Evolutionary conservation across 1,140 invertebrate species (phyloP).

Genomic region (Manduca sexta): DNA sequence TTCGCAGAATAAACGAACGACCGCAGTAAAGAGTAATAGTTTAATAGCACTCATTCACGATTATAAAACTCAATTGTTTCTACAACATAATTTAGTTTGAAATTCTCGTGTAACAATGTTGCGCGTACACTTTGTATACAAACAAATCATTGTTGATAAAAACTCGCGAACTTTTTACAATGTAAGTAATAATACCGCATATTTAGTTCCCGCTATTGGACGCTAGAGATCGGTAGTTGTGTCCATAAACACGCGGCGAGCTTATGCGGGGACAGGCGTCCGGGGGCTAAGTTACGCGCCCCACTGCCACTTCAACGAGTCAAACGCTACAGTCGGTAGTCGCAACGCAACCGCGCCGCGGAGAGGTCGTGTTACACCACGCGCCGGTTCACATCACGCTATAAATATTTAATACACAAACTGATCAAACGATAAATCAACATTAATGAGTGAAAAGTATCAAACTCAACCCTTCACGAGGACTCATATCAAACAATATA

Average conservation of each 20-base stretch:
- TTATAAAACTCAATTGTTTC: too few relatives aligned
- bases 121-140: too few relatives aligned
- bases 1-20: too few relatives aligned
- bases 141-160: too few relatives aligned
- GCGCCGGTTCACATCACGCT: slow-evolving; percentile 45
- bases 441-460: slow-evolving; percentile 33
- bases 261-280: slow-evolving; percentile 38
- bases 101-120: too few relatives aligned
- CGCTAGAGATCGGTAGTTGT: slow-evolving; percentile 49
- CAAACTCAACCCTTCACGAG: slow-evolving; percentile 19
- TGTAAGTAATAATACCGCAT: background rate
- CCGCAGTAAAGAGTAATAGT: too few relatives aligned
- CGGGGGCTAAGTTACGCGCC: slow-evolving; percentile 46
- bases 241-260: slow-evolving; percentile 26
- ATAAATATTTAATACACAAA: slow-evolving; percentile 64
- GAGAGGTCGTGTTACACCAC: slow-evolving; percentile 35
- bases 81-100: too few relatives aligned
- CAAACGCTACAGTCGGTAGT: slow-evolving; percentile 56
- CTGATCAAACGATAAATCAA: slow-evolving; percentile 37
- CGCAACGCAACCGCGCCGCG: slow-evolving; percentile 57
- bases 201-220: slow-evolving; percentile 32
- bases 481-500: slow-evolving; percentile 22
- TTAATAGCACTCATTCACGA: too few relatives aligned
- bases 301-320: slow-evolving; percentile 55
- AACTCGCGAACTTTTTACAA: background rate